These are phyloP conservation scores for Cyclophora albipunctata DNA, from an alignment of 2,888 invertebrate species.

Conservation along the genomic window DNA sequence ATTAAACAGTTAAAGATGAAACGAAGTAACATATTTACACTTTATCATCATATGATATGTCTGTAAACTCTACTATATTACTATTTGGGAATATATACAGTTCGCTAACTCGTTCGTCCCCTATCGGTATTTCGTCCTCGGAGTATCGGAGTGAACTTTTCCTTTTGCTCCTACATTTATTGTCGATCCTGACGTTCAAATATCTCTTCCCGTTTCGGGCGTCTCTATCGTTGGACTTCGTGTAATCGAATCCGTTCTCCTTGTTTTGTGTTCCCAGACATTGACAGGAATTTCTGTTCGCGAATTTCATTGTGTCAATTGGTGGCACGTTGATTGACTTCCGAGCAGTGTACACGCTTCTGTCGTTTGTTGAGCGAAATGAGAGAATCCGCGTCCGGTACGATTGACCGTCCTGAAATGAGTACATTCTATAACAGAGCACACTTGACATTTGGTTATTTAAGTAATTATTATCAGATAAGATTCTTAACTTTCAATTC, in stretches of 20 bases:
- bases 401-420: constrained; percentile 61
- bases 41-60: constrained; percentile 61
- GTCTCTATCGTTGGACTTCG: constrained; percentile 36
- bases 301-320: constrained; percentile 40
- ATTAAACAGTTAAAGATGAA: constrained; percentile 14
- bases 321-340: constrained; percentile 52
- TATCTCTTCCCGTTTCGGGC: constrained; percentile 29
- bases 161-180: constrained; percentile 30
- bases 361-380: constrained; percentile 60
- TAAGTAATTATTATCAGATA: too few relatives aligned
- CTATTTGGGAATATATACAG: constrained; percentile 68
- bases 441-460: too few relatives aligned
- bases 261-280: constrained; percentile 42
- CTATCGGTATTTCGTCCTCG: constrained; percentile 40
- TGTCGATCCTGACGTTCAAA: constrained; percentile 23
- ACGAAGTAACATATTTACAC: constrained; percentile 43
- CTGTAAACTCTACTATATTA: constrained; percentile 63
- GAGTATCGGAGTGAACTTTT: constrained; percentile 29
- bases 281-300: constrained; percentile 43
- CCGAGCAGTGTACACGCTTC: constrained; percentile 49
- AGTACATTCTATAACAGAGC: constrained; percentile 1
- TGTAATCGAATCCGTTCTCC: constrained; percentile 44
- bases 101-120: constrained; percentile 61
- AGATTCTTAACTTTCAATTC: too few relatives aligned
- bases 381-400: constrained; percentile 62